Conservation (phyloP, 2,888 invertebrate species). For the Osmoderma eremita region DNA sequence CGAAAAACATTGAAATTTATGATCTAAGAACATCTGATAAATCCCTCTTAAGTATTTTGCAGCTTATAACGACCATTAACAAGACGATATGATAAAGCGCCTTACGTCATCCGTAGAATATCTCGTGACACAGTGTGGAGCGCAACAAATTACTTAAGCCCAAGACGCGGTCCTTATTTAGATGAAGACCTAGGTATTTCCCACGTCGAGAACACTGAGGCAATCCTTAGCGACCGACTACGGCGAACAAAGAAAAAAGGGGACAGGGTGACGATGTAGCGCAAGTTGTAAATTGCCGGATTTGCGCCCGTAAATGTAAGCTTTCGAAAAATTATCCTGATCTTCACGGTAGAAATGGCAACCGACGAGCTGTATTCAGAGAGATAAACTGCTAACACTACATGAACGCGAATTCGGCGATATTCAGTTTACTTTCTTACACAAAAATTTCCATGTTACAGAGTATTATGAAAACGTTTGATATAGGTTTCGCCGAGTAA, state of each 20-base stretch:
- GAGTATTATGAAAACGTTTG: background rate
- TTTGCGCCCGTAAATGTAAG: slow-evolving; percentile 55
- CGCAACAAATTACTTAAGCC: slow-evolving; percentile 38
- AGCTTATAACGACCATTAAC: slow-evolving; percentile 11
- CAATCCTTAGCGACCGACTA: slow-evolving; percentile 17
- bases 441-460: slow-evolving; percentile 8
- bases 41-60: slow-evolving; percentile 11
- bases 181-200: slow-evolving; percentile 31
- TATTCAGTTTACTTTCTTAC: slow-evolving; percentile 22
- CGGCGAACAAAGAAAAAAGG: slow-evolving; percentile 40
- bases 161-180: slow-evolving; percentile 34
- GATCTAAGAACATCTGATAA: background rate
- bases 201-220: slow-evolving; percentile 14
- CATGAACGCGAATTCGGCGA: slow-evolving; percentile 14
- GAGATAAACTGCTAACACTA: slow-evolving; percentile 47
- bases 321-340: slow-evolving; percentile 55
- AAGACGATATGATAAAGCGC: slow-evolving; percentile 20
- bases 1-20: slow-evolving; percentile 1
- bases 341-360: slow-evolving; percentile 54
- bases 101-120: slow-evolving; percentile 23
- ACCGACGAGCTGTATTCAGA: slow-evolving; percentile 50
- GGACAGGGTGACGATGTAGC: slow-evolving; percentile 42
- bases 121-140: slow-evolving; percentile 13
- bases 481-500: background rate
- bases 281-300: slow-evolving; percentile 53